These are phyloP conservation scores for Tyria jacobaeae DNA, from an alignment of 2,888 invertebrate genomes.

Conservation along the genomic window DNA sequence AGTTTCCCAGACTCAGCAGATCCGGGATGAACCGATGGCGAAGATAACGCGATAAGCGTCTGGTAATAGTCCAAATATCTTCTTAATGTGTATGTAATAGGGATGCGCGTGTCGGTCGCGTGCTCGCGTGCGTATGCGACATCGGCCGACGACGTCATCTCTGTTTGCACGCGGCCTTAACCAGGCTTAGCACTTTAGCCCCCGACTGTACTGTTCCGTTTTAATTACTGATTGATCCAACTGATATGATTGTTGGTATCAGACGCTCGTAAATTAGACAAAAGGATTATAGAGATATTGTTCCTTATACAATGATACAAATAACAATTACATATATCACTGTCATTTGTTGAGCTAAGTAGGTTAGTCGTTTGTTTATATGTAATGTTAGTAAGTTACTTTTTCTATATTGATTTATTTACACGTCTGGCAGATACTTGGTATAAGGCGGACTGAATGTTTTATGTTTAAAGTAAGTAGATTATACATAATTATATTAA, in stretches of 20 bases:
- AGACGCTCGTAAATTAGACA: slow-evolving; percentile 74
- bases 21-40: slow-evolving; percentile 68
- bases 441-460: too few relatives aligned
- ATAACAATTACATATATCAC: slow-evolving; percentile 43
- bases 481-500: too few relatives aligned
- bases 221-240: slow-evolving; percentile 81
- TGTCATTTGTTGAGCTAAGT: slow-evolving; percentile 31
- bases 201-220: slow-evolving; percentile 64
- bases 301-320: slow-evolving; percentile 45
- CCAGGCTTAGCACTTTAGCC: slow-evolving; percentile 81
- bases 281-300: slow-evolving; percentile 61
- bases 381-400: neutral
- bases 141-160: slow-evolving; percentile 32
- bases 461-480: too few relatives aligned
- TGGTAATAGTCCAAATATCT: slow-evolving; percentile 78
- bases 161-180: slow-evolving; percentile 72
- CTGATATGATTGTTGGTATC: slow-evolving; percentile 64
- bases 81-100: slow-evolving; percentile 79
- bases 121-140: slow-evolving; percentile 44
- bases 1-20: slow-evolving; percentile 70
- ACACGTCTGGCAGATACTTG: too few relatives aligned
- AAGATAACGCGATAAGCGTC: slow-evolving; percentile 81
- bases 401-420: too few relatives aligned
- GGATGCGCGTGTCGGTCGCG: slow-evolving; percentile 70
- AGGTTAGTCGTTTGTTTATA: slow-evolving; percentile 29